A percentile compares a stretch with the other conserved stretches of the same genome.
phyloP scores from a whole-genome alignment of 2,797 vertebrate species.

The Etheostoma nigrum region DNA sequence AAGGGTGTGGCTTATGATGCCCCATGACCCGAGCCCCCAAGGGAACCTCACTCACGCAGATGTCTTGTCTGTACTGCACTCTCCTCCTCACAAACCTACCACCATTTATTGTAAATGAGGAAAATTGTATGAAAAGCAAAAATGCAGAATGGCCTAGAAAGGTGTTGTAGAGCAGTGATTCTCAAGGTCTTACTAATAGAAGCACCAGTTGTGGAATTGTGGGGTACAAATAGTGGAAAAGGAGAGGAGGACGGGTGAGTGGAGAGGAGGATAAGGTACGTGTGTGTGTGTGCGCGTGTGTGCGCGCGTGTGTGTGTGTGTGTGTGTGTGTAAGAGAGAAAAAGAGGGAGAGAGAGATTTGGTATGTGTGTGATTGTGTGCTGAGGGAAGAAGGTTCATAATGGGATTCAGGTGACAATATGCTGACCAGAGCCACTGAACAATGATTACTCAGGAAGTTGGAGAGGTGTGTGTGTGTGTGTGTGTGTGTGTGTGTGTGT shows the following conservation, averaged over 20 bases:
- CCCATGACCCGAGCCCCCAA: slow-evolving; percentile 74
- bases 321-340: slow-evolving; percentile 1
- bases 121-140: slow-evolving; percentile 48
- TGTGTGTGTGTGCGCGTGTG: slow-evolving; percentile 43
- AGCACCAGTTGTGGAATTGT: slow-evolving; percentile 65
- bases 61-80: slow-evolving; percentile 55
- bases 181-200: slow-evolving; percentile 53
- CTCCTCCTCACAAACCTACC: slow-evolving; percentile 42
- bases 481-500: slow-evolving; percentile 22
- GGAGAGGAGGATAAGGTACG: slow-evolving; percentile 49
- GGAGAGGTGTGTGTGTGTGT: slow-evolving; percentile 6
- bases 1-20: slow-evolving; percentile 71
- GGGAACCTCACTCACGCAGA: slow-evolving; percentile 68
- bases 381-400: no score
- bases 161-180: slow-evolving; percentile 34
- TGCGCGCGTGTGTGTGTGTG: slow-evolving; percentile 65
- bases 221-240: slow-evolving; percentile 57
- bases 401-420: no score
- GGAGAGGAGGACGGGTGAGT: slow-evolving; percentile 59
- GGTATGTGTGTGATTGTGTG: neutral
- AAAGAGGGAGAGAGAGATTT: no score
- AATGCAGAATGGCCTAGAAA: slow-evolving; percentile 47
- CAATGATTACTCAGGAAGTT: no score
- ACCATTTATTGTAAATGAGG: slow-evolving; percentile 46
- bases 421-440: no score